Percentiles rank a stretch among this genome's conserved stretches.
These are phyloP conservation scores for Protula sp. DNA, from an alignment of 2,888 invertebrate genomes.

Conservation along the genomic window DNA sequence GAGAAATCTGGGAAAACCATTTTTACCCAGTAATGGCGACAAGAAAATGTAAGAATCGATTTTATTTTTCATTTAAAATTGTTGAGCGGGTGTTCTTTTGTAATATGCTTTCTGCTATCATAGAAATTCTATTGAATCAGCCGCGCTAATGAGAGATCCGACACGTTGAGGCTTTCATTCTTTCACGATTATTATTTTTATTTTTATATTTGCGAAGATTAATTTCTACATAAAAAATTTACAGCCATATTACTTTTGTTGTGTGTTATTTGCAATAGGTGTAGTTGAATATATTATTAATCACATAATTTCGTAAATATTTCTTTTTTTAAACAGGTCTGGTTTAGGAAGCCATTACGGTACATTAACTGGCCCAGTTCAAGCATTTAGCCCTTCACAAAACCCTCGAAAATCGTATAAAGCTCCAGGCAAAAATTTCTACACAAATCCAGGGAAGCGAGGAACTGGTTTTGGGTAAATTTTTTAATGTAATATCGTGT, in stretches of 20 bases:
- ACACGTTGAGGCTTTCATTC: no score
- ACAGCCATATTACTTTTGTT: no score
- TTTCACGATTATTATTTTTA: no score
- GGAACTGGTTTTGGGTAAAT: conserved; percentile 54
- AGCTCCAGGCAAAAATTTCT: conserved; percentile 45
- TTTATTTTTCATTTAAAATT: neutral
- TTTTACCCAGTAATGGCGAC: conserved; percentile 49
- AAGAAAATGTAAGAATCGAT: conserved; percentile 44
- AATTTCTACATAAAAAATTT: no score
- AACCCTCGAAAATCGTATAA: conserved; percentile 31
- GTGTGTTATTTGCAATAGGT: no score
- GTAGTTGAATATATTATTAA: no score
- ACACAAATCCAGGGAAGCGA: conserved; percentile 50
- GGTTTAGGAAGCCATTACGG: conserved; percentile 51
- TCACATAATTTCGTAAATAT: no score
- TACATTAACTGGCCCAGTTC: conserved; percentile 45
- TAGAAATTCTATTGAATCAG: no score
- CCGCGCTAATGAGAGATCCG: no score
- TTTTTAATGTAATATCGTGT: neutral
- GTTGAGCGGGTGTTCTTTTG: no score
- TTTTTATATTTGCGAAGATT: no score
- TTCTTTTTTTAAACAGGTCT: conserved; percentile 21
- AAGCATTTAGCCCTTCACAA: conserved; percentile 42
- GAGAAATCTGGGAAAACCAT: conserved; percentile 51
- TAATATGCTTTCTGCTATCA: no score